Evolutionary conservation across 2,797 vertebrate genomes (phyloP).

Genomic region (Varecia variegata): DNA sequence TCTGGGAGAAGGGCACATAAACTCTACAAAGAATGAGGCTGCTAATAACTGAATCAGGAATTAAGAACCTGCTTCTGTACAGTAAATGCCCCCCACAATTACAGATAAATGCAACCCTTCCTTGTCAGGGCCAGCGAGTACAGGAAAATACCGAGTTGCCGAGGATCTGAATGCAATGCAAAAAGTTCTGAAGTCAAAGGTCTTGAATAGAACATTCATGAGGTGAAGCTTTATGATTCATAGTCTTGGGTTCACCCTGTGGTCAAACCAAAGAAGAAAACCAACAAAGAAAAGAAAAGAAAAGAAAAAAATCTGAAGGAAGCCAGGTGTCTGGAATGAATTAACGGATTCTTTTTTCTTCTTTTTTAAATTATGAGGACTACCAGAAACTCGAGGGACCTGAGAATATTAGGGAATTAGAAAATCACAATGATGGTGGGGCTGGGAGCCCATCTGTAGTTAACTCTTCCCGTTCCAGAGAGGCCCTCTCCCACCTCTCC

Average conservation of each 20-base stretch:
- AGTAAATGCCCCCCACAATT: background rate
- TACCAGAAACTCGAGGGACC: conserved; percentile 3
- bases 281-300: background rate
- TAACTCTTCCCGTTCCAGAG: background rate
- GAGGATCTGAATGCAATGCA: background rate
- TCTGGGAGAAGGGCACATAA: background rate
- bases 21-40: background rate
- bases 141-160: background rate
- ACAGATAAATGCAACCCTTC: background rate
- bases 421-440: background rate
- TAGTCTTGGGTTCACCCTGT: conserved; percentile 63
- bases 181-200: conserved; percentile 5
- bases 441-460: background rate
- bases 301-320: background rate
- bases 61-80: background rate
- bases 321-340: conserved; percentile 76
- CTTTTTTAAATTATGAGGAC: background rate
- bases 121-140: background rate
- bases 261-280: conserved; percentile 56
- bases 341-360: conserved; percentile 17
- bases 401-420: background rate
- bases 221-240: conserved; percentile 62
- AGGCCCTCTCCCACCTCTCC: background rate
- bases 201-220: conserved; percentile 39
- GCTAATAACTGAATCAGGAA: background rate